These are phyloP conservation scores for Mormyrus hasselquistii DNA, from an alignment of 2,797 vertebrate species.

Conservation along the genomic window DNA sequence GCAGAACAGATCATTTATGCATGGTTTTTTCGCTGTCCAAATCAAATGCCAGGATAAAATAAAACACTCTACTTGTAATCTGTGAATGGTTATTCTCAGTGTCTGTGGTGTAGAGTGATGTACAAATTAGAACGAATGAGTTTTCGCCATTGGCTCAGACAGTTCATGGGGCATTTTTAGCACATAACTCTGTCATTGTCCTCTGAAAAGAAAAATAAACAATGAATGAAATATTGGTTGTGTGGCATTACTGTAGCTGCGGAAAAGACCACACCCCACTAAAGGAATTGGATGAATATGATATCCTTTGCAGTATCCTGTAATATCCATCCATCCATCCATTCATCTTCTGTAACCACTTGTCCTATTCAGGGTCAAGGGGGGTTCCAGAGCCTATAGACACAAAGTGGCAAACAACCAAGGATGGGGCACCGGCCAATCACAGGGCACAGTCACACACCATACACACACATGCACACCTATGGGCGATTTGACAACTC, in stretches of 20 bases:
- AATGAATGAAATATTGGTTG: background rate
- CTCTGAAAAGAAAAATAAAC: background rate
- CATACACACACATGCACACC: too few relatives aligned
- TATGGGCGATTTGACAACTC: background rate
- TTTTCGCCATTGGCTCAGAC: background rate
- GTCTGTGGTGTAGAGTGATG: background rate
- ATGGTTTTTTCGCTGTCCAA: background rate
- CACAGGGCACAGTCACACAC: too few relatives aligned
- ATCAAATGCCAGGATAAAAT: background rate
- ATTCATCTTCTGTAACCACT: background rate
- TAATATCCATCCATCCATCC: background rate
- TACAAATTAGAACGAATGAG: background rate
- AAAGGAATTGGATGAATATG: background rate
- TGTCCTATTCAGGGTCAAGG: background rate
- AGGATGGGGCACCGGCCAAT: background rate
- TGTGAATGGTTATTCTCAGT: background rate
- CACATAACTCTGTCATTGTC: background rate
- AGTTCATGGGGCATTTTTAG: background rate
- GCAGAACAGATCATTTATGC: background rate
- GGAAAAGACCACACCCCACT: background rate
- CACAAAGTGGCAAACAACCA: background rate
- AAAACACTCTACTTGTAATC: background rate
- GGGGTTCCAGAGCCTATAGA: background rate
- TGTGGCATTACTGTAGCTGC: background rate
- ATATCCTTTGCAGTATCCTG: background rate